Base-by-base conservation (phyloP, 2,888 invertebrate species). In the Lithosia quadra region DNA sequence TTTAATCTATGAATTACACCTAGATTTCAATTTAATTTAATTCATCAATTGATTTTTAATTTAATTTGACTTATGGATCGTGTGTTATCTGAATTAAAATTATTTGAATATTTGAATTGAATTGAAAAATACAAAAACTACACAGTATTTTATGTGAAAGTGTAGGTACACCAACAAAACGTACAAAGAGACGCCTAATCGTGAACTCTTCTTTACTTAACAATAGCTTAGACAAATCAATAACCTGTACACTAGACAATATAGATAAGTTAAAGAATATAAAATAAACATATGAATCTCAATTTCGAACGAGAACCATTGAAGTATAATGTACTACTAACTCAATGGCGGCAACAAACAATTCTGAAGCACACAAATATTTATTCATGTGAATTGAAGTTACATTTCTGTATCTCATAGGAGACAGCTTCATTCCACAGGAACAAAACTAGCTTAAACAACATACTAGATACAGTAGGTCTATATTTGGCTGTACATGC, bases 311-410 rank as follows among this genome's bases (percentile, higher is more conserved):
- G 4, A 1, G 36, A 36, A 36, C 22, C 21, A 39, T 9, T 49
- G 49, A 49, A 49, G 49, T 49, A 49, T 49, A 49, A 49, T 49
- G n/a, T 49, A 8, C 49, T n/a, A n/a, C n/a, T 49, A 49, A 49
- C 49, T 49, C n/a, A n/a, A 49, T 49, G 7, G n/a, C 49, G 2
- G 9, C 7, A 49, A 49, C n/a, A n/a, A 49, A 49, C n/a, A 49
- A 49, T n/a, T 43, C 49, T 49, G 49, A 9, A n/a, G 49, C 49
- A n/a, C n/a, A n/a, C 18, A 49, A 49, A 49, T 49, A 49, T 49
- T 49, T 49, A 49, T n/a, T 49, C 49, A n/a, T n/a, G n/a, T 49
- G 49, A 49, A 49, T 49, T 49, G n/a, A n/a, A 49, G 49, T 49
- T 1, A 49, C 49, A 49, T 49, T 49, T 49, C 49, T 49, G n/a